Evolutionary conservation across 1,140 invertebrate genomes (phyloP), one percentile per base, ranked within the genome.

Genomic region (Venustaconcha ellipsiformis): DNA sequence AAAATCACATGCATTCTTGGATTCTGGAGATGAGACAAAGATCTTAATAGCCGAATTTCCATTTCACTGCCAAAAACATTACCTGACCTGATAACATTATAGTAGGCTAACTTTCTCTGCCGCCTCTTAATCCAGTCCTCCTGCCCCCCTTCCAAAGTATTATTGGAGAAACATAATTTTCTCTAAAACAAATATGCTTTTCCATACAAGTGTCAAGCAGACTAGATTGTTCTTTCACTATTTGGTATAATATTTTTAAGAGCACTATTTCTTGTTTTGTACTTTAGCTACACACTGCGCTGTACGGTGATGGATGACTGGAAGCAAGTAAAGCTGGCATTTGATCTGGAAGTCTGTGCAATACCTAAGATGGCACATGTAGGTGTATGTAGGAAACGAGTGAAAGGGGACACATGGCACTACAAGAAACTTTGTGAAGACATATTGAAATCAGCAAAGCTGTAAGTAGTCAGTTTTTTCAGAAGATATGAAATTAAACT

Each of bases 351-450:
- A 91, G 94, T 96, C 18, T 95, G 95, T 87, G 89, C 86, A 20
- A 83, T 93, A 18, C 85, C 89, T 72, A 85, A 89, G 82, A 79
- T 82, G 83, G 76, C 89, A 14, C 80, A 92, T 56, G 92, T 95
- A 57, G 95, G 94, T 23, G 94, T 96, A 56, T 91, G 93, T 78
- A 91, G 95, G 59, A 96, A 95, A 84, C 88, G 95, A 72, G 91
- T 96, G 1, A 94, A 94, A 86, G 95, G 95, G 4, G 94, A 96
- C 86, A 93, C 94, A 4, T 96, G 95, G 95, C 93, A 94, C 72
- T 96, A 96, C 86, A 96, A 96, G 87, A 93, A 92, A 75, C 92
- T 96, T n/a, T 95, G 95, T 84, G 95, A 96, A 89, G 93, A 96
- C 89, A 92, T 96, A 57, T 90, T 96, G 18, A 74, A 72, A n/a